Evolutionary conservation across 2,888 invertebrate genomes (phyloP), one percentile per base, ranked within the genome.

Genomic region (Muscina levida): DNA sequence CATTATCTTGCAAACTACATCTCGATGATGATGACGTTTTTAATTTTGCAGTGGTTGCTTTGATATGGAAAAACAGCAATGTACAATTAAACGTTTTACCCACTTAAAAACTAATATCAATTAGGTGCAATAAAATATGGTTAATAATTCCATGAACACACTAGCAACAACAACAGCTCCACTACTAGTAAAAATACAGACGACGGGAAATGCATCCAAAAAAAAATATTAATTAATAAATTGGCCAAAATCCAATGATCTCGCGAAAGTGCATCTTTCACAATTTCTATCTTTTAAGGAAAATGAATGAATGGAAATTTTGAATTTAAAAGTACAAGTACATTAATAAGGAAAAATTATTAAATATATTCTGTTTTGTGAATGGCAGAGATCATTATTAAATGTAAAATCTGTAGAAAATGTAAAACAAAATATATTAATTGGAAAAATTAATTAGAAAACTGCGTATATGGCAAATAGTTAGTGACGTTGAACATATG

Each of bases 61-160:
- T 24, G 24, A 42, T 42, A 42, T 39, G 37, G 59, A 39, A 17
- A 10, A 39, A 26, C n/a, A 65, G 48, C 31, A 70, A 48, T 65
- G 72, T 59, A 77, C 70, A 81, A 81, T 81, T 81, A 81, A 81
- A 81, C 77, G 77, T 81, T 81, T 81, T 75, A 74, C 46, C 81
- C 72, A 77, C 81, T 81, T 81, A 81, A 77, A 77, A 81, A 68
- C 77, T 77, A 81, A 81, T 81, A 77, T 77, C 81, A 81, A 81
- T 81, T 81, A 81, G 77, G 74, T 81, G 81, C 72, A 81, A 81
- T 81, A 77, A 81, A 81, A 81, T 81, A 75, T 81, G 74, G 53
- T 75, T 72, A 77, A 81, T 75, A 81, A 75, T 81, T 81, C 72
- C 67, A 72, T 65, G 77, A 77, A 77, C 72, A 51, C 57, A 72